These are phyloP conservation scores for Podabrus alpinus DNA, from an alignment of 2,888 invertebrate genomes.

Conservation along the genomic window DNA sequence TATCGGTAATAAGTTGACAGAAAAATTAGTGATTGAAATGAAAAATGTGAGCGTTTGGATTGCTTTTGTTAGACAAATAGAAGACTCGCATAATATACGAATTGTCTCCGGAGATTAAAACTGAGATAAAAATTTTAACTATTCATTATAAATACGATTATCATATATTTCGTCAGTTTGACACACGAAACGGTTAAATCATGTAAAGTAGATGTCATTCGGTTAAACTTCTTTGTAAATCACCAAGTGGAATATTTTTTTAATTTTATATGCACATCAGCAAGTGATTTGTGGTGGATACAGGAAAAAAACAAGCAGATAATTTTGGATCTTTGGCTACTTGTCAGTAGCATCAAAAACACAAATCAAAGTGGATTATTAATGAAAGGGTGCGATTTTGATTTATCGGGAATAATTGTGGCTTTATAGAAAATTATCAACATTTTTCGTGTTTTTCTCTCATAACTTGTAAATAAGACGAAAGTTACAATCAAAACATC, in stretches of 20 bases:
- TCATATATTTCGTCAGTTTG: slow-evolving; percentile 53
- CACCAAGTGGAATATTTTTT: slow-evolving; percentile 40
- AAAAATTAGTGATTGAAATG: background rate
- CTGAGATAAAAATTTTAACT: slow-evolving; percentile 51
- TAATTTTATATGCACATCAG: slow-evolving; percentile 33
- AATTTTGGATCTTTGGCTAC: background rate
- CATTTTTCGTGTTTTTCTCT: background rate
- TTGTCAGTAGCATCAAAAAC: slow-evolving; percentile 2
- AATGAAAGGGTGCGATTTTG: slow-evolving; percentile 1
- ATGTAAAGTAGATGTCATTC: slow-evolving; percentile 51
- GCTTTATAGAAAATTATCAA: background rate
- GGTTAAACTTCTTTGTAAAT: slow-evolving; percentile 39
- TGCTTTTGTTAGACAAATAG: background rate
- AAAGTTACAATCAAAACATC: background rate
- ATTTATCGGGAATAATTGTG: slow-evolving; percentile 1
- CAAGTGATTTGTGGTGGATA: slow-evolving; percentile 22
- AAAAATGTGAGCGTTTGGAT: background rate
- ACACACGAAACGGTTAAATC: slow-evolving; percentile 52
- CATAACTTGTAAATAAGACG: background rate
- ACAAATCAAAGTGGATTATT: slow-evolving; percentile 3
- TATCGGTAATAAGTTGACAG: background rate
- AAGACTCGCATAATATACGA: slow-evolving; percentile 30
- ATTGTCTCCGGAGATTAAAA: slow-evolving; percentile 43
- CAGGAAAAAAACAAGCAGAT: background rate
- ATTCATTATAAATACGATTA: slow-evolving; percentile 52